Evolutionary conservation across 1,140 invertebrate species (phyloP).

Genomic region (Bombus polaris): DNA sequence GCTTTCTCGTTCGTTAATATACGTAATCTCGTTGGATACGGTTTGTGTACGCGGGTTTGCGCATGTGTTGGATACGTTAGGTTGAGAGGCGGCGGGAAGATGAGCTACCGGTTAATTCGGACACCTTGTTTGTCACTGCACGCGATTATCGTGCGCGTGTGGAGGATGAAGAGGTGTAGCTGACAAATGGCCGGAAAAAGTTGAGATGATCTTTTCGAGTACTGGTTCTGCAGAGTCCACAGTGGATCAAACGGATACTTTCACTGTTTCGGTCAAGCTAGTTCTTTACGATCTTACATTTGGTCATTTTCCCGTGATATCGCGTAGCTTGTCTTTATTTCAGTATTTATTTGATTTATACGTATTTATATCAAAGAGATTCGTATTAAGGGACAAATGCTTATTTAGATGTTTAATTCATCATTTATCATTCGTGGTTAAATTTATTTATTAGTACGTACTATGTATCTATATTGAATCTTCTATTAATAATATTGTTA

Average conservation of each 20-base stretch:
- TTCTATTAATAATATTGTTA: too few species aligned
- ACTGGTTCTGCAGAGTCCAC: background rate
- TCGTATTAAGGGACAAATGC: too few species aligned
- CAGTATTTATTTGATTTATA: too few species aligned
- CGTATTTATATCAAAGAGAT: too few species aligned
- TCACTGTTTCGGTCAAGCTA: too few species aligned
- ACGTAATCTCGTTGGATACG: constrained; percentile 14
- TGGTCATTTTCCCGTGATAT: too few species aligned
- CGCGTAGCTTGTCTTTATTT: too few species aligned
- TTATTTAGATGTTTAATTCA: too few species aligned
- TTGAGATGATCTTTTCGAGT: background rate
- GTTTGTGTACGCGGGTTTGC: background rate
- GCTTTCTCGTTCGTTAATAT: constrained; percentile 34
- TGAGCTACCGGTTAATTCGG: background rate
- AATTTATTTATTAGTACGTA: too few species aligned
- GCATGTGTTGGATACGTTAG: background rate
- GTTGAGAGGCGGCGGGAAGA: background rate
- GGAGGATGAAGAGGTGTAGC: background rate
- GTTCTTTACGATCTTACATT: too few species aligned
- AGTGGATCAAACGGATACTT: background rate
- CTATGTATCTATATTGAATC: too few species aligned
- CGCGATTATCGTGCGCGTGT: background rate
- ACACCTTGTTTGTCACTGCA: constrained; percentile 18
- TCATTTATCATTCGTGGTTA: too few species aligned
- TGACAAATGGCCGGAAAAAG: background rate